Conservation (phyloP, 2,113 vertebrate genomes). For the Lophochroa leadbeateri region DNA sequence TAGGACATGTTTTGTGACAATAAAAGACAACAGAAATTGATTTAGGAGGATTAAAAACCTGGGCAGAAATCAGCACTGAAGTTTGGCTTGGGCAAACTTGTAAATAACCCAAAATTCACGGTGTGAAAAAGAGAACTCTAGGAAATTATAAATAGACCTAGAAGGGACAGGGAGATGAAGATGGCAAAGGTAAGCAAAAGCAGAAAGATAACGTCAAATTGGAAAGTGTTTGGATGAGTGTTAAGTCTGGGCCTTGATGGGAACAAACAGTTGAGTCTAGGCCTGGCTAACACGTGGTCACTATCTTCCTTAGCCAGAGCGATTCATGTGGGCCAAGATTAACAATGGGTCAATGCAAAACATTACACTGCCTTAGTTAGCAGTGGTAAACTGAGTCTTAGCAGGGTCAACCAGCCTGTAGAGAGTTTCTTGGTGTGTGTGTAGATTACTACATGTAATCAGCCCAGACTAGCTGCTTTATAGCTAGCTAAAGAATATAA, state of each 20-base stretch:
- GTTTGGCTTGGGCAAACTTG: neutral
- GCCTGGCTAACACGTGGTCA: neutral
- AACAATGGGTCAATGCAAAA: neutral
- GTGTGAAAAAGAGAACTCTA: neutral
- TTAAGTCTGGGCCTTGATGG: neutral
- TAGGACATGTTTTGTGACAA: neutral
- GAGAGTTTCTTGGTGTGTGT: neutral
- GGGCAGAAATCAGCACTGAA: neutral
- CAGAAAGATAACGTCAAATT: neutral
- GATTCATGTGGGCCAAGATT: neutral
- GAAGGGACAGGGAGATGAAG: neutral
- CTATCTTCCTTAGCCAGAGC: neutral
- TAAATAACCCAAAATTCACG: neutral
- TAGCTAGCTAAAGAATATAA: neutral
- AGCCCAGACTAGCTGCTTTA: neutral
- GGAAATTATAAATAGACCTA: neutral
- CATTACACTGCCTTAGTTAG: neutral
- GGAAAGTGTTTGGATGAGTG: neutral
- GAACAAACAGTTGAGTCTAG: neutral
- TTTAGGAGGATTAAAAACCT: neutral
- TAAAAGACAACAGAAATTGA: neutral
- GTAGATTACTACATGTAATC: neutral
- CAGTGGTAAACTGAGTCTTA: neutral
- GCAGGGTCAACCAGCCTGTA: neutral
- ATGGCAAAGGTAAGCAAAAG: neutral